Conservation (phyloP, 2,113 vertebrate species). For the Cebus imitator region DNA sequence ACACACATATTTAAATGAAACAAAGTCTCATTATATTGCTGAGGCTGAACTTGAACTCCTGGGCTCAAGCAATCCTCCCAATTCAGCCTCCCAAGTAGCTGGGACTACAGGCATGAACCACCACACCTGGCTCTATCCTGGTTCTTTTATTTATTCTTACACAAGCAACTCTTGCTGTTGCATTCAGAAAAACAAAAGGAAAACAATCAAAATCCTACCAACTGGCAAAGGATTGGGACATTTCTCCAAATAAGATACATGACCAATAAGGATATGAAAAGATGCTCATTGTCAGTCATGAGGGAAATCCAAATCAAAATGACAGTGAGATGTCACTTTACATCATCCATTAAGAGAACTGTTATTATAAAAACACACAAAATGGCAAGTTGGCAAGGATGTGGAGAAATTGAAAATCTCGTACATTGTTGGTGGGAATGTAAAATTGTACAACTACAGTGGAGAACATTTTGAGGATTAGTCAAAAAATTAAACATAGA, state of each 20-base stretch:
- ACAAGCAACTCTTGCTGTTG: neutral
- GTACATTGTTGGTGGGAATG: neutral
- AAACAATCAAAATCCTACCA: neutral
- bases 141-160: neutral
- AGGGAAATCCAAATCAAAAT: constrained; percentile 12
- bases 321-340: neutral
- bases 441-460: neutral
- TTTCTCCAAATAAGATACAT: constrained; percentile 34
- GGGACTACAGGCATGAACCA: neutral
- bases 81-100: neutral
- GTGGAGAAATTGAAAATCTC: neutral
- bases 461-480: neutral
- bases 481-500: neutral
- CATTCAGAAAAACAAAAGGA: neutral
- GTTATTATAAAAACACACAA: neutral
- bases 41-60: neutral
- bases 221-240: neutral
- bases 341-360: neutral
- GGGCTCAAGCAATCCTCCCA: neutral
- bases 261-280: neutral
- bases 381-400: neutral
- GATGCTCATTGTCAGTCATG: neutral
- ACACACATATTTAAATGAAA: neutral
- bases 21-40: neutral
- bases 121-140: neutral